Percentiles rank a stretch among this genome's conserved stretches.
Evolutionary conservation across 1,140 invertebrate genomes (phyloP).

Genomic region (Drosophila teissieri): DNA sequence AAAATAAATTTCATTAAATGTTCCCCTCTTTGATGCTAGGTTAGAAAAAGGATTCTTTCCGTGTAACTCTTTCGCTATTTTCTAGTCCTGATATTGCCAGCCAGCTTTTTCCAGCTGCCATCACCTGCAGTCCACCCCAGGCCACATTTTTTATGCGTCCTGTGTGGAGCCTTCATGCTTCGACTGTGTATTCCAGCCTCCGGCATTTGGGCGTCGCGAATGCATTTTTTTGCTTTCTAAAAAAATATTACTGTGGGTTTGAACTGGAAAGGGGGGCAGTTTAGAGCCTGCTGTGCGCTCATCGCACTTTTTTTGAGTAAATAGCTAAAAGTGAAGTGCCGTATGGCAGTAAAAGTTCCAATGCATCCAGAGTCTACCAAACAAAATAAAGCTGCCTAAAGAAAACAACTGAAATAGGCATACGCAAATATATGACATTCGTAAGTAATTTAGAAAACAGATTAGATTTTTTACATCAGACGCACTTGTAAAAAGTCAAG

Average conservation of each 20-base stretch:
- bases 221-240: slow-evolving; percentile 63
- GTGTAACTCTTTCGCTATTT: slow-evolving; percentile 4
- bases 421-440: no score
- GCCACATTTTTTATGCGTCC: slow-evolving; percentile 55
- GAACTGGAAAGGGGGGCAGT: not conserved
- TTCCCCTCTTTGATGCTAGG: no score
- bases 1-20: no score
- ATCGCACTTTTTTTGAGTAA: slow-evolving; percentile 42
- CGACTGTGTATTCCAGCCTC: slow-evolving; percentile 72
- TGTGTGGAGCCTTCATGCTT: slow-evolving; percentile 80
- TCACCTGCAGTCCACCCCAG: slow-evolving; percentile 50
- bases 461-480: no score
- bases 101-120: slow-evolving; percentile 20
- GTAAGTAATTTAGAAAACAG: no score
- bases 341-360: slow-evolving; percentile 33
- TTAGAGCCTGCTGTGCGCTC: slow-evolving; percentile 5
- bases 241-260: slow-evolving; percentile 8
- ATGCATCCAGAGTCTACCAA: no score
- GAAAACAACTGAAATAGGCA: not conserved
- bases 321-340: slow-evolving; percentile 61
- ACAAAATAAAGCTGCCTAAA: not conserved
- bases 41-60: not conserved
- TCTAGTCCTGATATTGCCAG: slow-evolving; percentile 22
- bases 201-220: slow-evolving; percentile 44
- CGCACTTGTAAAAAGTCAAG: no score